phyloP scores from a whole-genome alignment of 2,888 invertebrate species.

The Mayetiola destructor region DNA sequence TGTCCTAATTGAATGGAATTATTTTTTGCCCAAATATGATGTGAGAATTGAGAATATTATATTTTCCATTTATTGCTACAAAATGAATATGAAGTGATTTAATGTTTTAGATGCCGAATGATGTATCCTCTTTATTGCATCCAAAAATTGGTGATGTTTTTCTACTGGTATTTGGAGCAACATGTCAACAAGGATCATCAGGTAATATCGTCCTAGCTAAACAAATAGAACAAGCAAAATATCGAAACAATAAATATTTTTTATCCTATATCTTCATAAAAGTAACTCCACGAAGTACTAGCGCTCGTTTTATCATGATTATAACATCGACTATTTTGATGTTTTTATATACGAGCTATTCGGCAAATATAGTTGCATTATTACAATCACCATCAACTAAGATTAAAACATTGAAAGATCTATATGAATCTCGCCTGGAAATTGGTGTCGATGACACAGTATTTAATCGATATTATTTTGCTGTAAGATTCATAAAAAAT shows the following conservation, averaged over 20 bases:
- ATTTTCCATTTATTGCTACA: background rate
- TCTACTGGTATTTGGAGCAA: slow-evolving; percentile 43
- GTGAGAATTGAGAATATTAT: background rate
- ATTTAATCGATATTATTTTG: slow-evolving; percentile 52
- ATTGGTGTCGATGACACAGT: slow-evolving; percentile 54
- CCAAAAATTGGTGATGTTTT: slow-evolving; percentile 39
- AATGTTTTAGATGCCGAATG: background rate
- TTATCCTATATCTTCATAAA: background rate
- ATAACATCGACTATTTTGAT: slow-evolving; percentile 47
- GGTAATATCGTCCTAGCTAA: no score
- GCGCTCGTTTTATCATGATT: slow-evolving; percentile 46
- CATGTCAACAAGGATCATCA: slow-evolving; percentile 53
- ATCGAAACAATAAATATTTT: background rate
- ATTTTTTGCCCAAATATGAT: slow-evolving; percentile 25
- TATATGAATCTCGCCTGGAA: slow-evolving; percentile 48
- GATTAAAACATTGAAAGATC: slow-evolving; percentile 47
- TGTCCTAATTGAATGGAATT: slow-evolving; percentile 36
- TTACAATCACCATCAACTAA: slow-evolving; percentile 56
- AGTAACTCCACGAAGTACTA: slow-evolving; percentile 20
- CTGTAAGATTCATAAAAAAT: slow-evolving; percentile 27
- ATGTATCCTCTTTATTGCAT: slow-evolving; percentile 31
- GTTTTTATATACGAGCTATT: slow-evolving; percentile 59
- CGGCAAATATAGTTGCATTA: slow-evolving; percentile 60
- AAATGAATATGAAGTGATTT: background rate
- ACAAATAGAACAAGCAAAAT: background rate